These are phyloP conservation scores for Calameuta idolon DNA, from an alignment of 2,888 invertebrate species.

Conservation along the genomic window DNA sequence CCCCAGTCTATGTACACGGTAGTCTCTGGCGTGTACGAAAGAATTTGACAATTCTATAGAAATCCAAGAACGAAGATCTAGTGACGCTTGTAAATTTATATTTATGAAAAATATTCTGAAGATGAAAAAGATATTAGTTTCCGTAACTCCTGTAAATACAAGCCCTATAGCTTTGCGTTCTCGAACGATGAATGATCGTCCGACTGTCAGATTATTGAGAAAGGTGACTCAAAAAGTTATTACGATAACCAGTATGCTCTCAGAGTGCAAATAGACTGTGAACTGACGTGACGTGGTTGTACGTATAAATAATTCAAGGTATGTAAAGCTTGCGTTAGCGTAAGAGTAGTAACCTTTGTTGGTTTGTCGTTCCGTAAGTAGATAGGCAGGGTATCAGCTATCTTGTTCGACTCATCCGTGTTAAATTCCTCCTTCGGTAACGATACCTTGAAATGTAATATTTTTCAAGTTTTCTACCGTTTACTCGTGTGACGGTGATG, in stretches of 20 bases:
- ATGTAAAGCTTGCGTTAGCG: background rate
- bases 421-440: background rate
- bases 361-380: background rate
- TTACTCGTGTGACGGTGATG: background rate
- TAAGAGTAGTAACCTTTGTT: background rate
- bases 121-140: background rate
- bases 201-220: background rate
- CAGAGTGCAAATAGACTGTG: background rate
- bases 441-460: background rate
- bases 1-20: background rate
- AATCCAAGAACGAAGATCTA: too few species aligned
- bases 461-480: background rate
- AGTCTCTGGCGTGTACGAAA: too few species aligned
- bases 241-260: background rate
- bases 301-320: constrained; percentile 2
- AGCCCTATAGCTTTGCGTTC: background rate
- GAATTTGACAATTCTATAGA: background rate
- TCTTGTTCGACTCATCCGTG: background rate
- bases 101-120: background rate
- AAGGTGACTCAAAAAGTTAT: constrained; percentile 8
- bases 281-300: background rate
- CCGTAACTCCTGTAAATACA: background rate
- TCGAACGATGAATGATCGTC: background rate
- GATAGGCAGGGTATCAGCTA: background rate
- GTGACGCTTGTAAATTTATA: background rate